Evolutionary conservation across 2,888 invertebrate genomes (phyloP).

Genomic region (Heliconius erato): DNA sequence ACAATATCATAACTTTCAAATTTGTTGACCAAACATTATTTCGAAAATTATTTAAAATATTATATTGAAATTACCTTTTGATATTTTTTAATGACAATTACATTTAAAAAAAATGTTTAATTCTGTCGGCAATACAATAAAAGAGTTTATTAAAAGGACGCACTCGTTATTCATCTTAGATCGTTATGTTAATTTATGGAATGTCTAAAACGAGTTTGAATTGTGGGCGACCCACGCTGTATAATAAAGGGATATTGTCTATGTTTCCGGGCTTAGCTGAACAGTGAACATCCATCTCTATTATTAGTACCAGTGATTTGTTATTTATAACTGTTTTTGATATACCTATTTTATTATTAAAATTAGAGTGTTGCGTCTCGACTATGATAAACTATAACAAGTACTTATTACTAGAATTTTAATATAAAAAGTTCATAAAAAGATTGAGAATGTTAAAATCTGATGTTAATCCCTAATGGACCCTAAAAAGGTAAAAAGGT

Average conservation of each 20-base stretch:
- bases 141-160: conserved; percentile 43
- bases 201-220: conserved; percentile 52
- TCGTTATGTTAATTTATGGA: conserved; percentile 51
- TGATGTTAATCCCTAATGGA: conserved; percentile 19
- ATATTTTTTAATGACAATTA: not conserved
- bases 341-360: not conserved
- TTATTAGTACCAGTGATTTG: conserved; percentile 36
- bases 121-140: conserved; percentile 6
- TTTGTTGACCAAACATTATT: conserved; percentile 20
- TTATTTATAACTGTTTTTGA: conserved; percentile 24
- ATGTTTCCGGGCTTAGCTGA: conserved; percentile 53
- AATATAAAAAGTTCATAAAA: conserved; percentile 1
- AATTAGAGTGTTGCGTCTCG: not conserved
- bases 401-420: not conserved
- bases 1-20: conserved; percentile 59
- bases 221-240: conserved; percentile 58
- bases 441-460: conserved; percentile 7
- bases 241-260: conserved; percentile 63
- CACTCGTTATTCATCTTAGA: conserved; percentile 43
- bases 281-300: conserved; percentile 45
- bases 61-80: not conserved
- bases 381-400: not conserved
- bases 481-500: conserved; percentile 20
- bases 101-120: not conserved
- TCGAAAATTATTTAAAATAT: not conserved